Evolutionary conservation across 2,888 invertebrate species (phyloP), one percentile per base, ranked within the genome.

Genomic region (Operophtera brumata): DNA sequence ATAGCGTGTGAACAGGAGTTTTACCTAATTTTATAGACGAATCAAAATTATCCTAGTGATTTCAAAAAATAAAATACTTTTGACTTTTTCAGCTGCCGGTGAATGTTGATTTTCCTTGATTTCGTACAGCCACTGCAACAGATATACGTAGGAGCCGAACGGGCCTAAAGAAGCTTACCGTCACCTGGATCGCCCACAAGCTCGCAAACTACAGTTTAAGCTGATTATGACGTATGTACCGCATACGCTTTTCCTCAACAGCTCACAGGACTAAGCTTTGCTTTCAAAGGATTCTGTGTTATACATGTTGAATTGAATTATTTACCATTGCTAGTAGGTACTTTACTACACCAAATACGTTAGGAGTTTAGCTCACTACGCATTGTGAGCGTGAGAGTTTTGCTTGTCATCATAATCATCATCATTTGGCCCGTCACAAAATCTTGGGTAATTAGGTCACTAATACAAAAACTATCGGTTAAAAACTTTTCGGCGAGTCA

Each of bases 181-280:
- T 70, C 79, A 78, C 80, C 78, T 79, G 80, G 40, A 66, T 63
- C 64, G 62, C 58, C 73, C 71, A 59, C 71, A 67, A 61, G 67
- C 62, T 71, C 64, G 61, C 73, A 74, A 72, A 74, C 75, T 73
- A 75, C 73, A 69, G 71, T 72, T 65, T 81, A 82, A 82, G 81
- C 81, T 77, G 77, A 82, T 81, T 80, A 81, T 76, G 73, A 75
- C 68, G 69, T 71, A 77, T 73, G 66, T 69, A 57, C 66, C 60
- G 43, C 49, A 60, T 59, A 53, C 59, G 54, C 55, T 62, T 64
- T 44, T 47, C 57, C 58, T 61, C 48, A 59, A 57, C 61, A 53
- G 58, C 54, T 51, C 50, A 62, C 20, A 4, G 43, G 52, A 55
- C 54, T 59, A 46, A 45, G 49, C 46, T 49, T 42, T 49, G 52